Base-by-base conservation (phyloP, 2,113 vertebrate species). In the Daubentonia madagascariensis region DNA sequence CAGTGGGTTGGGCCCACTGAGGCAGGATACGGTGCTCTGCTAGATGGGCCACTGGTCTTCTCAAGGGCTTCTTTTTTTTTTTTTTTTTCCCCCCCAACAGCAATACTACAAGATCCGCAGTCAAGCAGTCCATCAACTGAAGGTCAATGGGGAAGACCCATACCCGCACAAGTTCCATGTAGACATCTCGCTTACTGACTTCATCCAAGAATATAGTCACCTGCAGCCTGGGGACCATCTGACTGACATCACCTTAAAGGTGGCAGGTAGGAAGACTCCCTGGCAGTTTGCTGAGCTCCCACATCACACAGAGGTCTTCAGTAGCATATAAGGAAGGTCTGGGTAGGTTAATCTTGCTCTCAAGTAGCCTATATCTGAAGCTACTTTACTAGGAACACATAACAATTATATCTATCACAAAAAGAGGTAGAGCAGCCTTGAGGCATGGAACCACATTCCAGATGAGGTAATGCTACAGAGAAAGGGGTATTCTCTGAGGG, bases 91-190 rank as follows among this genome's bases (percentile, higher is more conserved):
- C 75, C 91, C 48, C 75, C 93, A 65, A 75, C 95, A 99, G 99
- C 99, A 99, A 99, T 99, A 99, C 98, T 99, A 98, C 98, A 99
- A 99, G 99, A 99, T 99, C 94, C 99, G 99, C 75, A 99, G 99
- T 63, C 99, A 99, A 91, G 99, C 99, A 14, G 50, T 99, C 96
- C 99, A 99, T 68, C 99, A 99, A 12, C 98, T 99, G 94, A 99
- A 99, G 98, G 98, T 99, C 93, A 99, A 98, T 22, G 98, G n/a
- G 0, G 99, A 99, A 96, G 99, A 99, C 96, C 99, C 99, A 0
- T 99, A 99, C 98, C 99, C 99, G 23, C 99, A 99, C 98, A 99
- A 99, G 97, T 99, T 99, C 97, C 98, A 99, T 0, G 99, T 99
- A 13, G 99, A 99, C 94, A 28, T 99, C 54, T 99, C 99, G 0